Percentiles rank a stretch among this genome's conserved stretches.
Evolutionary conservation across 2,888 invertebrate genomes (phyloP).

Genomic region (Nesidiocoris tenuis): DNA sequence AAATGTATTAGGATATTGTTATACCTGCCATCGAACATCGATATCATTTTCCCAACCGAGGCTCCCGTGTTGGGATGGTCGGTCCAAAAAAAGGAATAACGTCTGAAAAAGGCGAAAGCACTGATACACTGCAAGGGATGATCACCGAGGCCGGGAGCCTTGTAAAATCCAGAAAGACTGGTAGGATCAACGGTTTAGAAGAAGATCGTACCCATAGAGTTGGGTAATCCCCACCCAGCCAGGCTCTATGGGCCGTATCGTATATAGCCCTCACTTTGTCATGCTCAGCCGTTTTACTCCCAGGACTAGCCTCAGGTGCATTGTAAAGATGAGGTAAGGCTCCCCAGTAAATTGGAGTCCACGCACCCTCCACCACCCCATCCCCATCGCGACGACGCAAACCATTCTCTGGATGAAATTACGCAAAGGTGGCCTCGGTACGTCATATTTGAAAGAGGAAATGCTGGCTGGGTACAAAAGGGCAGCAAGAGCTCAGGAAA

Average conservation of each 20-base stretch:
- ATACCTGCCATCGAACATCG: too few species aligned
- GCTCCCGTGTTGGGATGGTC: too few species aligned
- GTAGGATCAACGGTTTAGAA: neutral
- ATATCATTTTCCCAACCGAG: too few species aligned
- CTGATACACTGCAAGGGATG: neutral
- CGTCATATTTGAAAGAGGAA: neutral
- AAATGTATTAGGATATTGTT: too few species aligned
- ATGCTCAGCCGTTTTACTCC: neutral
- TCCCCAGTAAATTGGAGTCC: neutral
- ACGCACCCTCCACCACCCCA: neutral
- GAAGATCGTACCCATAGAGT: neutral
- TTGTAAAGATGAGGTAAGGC: neutral
- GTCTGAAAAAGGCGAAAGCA: neutral
- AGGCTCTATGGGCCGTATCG: neutral
- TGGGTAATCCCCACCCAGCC: neutral
- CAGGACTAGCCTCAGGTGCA: neutral
- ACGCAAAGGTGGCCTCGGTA: neutral
- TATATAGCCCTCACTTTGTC: neutral
- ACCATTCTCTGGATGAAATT: neutral
- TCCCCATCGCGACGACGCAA: neutral
- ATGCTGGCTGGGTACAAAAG: too few species aligned
- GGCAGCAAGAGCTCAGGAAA: too few species aligned
- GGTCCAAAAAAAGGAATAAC: too few species aligned
- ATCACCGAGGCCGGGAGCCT: neutral
- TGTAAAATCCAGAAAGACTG: neutral